phyloP scores from a whole-genome alignment of 1,140 invertebrate genomes.

The Macrobrachium rosenbergii region DNA sequence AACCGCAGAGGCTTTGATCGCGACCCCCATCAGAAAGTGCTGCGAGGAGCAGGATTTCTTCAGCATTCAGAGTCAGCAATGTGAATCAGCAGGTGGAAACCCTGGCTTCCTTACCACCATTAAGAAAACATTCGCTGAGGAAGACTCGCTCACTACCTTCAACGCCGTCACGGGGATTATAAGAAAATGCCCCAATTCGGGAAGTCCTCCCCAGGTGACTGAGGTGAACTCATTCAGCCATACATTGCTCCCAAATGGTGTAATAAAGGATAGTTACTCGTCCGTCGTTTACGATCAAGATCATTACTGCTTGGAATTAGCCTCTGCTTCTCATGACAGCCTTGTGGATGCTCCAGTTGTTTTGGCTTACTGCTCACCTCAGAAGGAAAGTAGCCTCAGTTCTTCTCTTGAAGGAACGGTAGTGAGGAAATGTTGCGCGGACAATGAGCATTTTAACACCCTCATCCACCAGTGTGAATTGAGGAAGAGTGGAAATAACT shows the following conservation, averaged over 20 bases:
- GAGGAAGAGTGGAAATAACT: no score
- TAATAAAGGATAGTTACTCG: not conserved
- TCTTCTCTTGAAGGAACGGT: not conserved
- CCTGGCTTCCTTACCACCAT: not conserved
- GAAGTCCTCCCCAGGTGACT: slow-evolving; percentile 13
- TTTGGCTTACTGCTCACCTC: slow-evolving; percentile 4
- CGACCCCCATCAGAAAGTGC: no score
- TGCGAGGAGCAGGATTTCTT: no score
- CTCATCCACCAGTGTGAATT: no score
- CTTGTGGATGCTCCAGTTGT: not conserved
- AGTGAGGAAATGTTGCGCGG: slow-evolving; percentile 23
- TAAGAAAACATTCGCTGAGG: not conserved
- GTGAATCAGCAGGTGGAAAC: not conserved
- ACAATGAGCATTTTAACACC: no score
- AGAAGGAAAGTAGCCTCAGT: not conserved
- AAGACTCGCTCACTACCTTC: not conserved
- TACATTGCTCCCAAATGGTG: not conserved
- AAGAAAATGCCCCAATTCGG: not conserved
- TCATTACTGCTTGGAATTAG: slow-evolving; percentile 46
- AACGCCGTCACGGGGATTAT: not conserved
- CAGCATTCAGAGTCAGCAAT: no score
- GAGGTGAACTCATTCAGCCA: slow-evolving; percentile 1
- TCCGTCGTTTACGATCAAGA: slow-evolving; percentile 23
- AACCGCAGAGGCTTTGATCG: no score
- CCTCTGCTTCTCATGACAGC: not conserved